Evolutionary conservation across 2,888 invertebrate species (phyloP).

Genomic region (Caenorhabditis sp.): DNA sequence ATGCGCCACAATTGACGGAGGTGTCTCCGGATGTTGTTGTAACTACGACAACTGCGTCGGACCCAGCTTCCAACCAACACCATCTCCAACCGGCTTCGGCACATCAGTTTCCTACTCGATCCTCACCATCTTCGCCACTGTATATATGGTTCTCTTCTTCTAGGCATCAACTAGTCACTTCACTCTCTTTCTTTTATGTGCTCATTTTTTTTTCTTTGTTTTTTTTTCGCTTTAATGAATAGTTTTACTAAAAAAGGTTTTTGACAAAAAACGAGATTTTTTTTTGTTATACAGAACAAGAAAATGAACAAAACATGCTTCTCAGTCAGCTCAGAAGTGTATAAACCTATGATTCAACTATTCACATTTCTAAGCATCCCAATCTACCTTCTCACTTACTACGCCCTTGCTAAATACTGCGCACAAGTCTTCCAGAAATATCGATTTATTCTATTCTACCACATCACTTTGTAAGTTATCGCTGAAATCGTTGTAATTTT

Average conservation of each 20-base stretch:
- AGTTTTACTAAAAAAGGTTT: neutral
- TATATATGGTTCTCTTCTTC: slow-evolving; percentile 33
- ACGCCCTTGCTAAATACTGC: neutral
- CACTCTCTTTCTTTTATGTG: neutral
- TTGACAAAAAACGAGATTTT: no score
- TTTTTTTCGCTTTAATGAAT: neutral
- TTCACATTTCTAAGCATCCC: neutral
- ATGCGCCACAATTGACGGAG: slow-evolving; percentile 41
- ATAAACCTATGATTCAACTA: neutral
- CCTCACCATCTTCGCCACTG: slow-evolving; percentile 36
- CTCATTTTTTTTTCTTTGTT: neutral
- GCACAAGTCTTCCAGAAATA: neutral
- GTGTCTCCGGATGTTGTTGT: slow-evolving; percentile 50
- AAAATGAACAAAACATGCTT: no score
- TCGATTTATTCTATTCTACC: neutral
- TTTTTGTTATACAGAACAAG: no score
- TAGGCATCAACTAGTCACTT: neutral
- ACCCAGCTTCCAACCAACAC: slow-evolving; percentile 33
- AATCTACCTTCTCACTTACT: neutral
- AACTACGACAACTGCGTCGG: slow-evolving; percentile 49
- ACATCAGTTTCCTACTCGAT: slow-evolving; percentile 26
- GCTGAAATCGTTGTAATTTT: no score
- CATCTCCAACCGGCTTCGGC: slow-evolving; percentile 18
- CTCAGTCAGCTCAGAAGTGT: neutral
- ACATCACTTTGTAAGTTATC: neutral